These are phyloP conservation scores for Crocallis elinguaria DNA, from an alignment of 2,888 invertebrate species.

Conservation along the genomic window DNA sequence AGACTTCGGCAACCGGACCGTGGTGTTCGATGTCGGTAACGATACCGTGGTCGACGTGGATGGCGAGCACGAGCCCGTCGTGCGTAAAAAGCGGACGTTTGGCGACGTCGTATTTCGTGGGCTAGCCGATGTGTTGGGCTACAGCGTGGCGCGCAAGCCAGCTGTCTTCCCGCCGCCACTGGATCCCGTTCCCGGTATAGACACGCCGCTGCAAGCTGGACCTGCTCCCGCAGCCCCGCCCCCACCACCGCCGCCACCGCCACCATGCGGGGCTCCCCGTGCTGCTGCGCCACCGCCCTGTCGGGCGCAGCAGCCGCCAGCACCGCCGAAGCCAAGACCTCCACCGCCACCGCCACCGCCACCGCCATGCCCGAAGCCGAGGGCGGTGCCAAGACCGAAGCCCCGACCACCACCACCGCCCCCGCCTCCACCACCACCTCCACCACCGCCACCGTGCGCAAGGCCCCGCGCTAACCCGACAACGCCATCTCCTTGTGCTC, in stretches of 20 bases:
- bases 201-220: conserved; percentile 63
- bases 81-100: conserved; percentile 79
- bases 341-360: conserved; percentile 47
- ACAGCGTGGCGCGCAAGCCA: conserved; percentile 70
- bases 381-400: conserved; percentile 60
- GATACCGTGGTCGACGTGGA: conserved; percentile 50
- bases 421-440: conserved; percentile 58
- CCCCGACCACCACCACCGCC: conserved; percentile 55
- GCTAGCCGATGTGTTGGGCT: conserved; percentile 79
- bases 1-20: conserved; percentile 22
- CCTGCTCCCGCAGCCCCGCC: conserved; percentile 49
- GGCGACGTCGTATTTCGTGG: conserved; percentile 81
- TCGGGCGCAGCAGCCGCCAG: conserved; percentile 46
- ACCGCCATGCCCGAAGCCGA: conserved; percentile 66
- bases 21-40: conserved; percentile 31
- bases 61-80: conserved; percentile 65
- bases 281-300: conserved; percentile 63
- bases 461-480: conserved; percentile 69
- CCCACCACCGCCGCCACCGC: conserved; percentile 44
- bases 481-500: conserved; percentile 64
- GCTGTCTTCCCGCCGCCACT: conserved; percentile 74
- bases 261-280: conserved; percentile 40
- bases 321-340: conserved; percentile 37
- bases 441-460: conserved; percentile 64
- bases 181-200: conserved; percentile 73